A percentile compares a stretch with the other conserved stretches of the same genome.
Evolutionary conservation across 2,113 vertebrate species (phyloP).

Genomic region (Amazona guildingii): DNA sequence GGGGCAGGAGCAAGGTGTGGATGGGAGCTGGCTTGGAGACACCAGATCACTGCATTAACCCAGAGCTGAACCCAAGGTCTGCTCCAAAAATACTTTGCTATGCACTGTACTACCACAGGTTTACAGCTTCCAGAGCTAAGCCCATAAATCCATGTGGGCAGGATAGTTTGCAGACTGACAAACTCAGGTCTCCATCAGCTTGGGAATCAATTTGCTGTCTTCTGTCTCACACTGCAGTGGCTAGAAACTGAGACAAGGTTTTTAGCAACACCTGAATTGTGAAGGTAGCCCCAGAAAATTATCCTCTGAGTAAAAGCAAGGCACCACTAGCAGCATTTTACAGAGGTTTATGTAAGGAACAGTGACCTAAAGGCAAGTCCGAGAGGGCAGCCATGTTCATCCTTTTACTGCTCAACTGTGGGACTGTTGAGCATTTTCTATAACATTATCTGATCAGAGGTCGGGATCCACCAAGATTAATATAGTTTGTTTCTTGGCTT

Average conservation of each 20-base stretch:
- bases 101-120: neutral
- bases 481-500: neutral
- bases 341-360: neutral
- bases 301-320: neutral
- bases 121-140: neutral
- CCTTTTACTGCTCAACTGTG: neutral
- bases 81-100: conserved; percentile 18
- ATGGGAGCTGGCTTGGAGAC: neutral
- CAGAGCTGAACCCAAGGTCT: neutral
- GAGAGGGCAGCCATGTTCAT: neutral
- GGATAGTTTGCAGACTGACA: neutral
- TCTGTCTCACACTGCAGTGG: neutral
- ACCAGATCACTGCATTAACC: neutral
- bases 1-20: neutral
- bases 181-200: neutral
- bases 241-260: neutral
- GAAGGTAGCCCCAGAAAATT: neutral
- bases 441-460: neutral
- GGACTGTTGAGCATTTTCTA: neutral
- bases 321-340: neutral
- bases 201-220: neutral
- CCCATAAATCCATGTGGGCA: neutral
- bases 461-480: neutral
- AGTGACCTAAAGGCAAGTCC: neutral
- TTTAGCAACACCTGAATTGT: neutral